Conservation (phyloP, 2,888 invertebrate genomes). For the Rugalucina vietnamica region DNA sequence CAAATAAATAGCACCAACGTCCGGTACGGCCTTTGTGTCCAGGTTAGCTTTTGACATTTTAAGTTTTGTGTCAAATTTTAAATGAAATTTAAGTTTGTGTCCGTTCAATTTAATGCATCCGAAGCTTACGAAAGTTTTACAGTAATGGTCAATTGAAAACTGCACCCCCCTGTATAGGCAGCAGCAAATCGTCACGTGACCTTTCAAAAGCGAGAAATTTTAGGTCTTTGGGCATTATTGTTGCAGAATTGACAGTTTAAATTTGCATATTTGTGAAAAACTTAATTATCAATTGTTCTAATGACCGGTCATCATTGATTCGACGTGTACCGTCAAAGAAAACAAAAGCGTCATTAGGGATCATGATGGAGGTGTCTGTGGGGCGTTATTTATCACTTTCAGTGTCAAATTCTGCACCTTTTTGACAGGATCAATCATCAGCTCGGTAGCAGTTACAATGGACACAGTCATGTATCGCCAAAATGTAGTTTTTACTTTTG, state of each 20-base stretch:
- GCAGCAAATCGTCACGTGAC: background rate
- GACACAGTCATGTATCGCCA: background rate
- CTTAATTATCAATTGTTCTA: background rate
- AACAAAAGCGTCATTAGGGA: background rate
- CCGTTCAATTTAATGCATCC: background rate
- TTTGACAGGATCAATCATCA: background rate
- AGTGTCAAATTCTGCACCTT: background rate
- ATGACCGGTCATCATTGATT: background rate
- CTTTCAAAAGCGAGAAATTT: background rate
- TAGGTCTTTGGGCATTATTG: background rate
- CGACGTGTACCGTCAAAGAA: background rate
- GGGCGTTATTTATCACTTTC: background rate
- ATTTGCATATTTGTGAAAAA: background rate
- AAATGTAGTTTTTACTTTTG: background rate
- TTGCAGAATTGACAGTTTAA: background rate
- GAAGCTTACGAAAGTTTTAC: background rate
- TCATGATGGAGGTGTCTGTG: background rate
- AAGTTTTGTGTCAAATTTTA: too few relatives aligned
- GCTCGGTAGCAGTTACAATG: too few relatives aligned
- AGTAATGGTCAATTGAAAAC: background rate
- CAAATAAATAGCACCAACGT: conserved; percentile 60
- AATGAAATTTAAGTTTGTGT: background rate
- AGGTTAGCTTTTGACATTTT: background rate
- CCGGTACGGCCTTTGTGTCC: conserved; percentile 43
- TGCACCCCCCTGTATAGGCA: background rate